Evolutionary conservation across 2,797 vertebrate genomes (phyloP), one percentile per base, ranked within the genome.

Genomic region (Prunella strophiata): DNA sequence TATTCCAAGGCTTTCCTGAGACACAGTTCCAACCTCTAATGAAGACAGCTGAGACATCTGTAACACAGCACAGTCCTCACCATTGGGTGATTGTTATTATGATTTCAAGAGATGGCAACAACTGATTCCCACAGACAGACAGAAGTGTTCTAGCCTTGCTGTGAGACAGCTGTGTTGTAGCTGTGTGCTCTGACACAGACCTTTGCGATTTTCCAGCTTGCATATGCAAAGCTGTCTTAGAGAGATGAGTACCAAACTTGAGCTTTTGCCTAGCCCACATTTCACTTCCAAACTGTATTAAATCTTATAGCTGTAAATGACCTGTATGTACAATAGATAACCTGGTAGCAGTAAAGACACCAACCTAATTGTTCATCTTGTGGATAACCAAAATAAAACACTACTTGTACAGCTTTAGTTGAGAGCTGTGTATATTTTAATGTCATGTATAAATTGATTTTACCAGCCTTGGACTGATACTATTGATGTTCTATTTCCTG

Each of bases 31-130:
- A 78, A 5, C 9, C 29, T 76, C 51, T 91, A 72, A 85, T 43
- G 59, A 80, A 91, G 91, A 78, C 68, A 83, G 50, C 61, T 77
- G 91, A 91, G 92, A 73, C 92, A 89, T 89, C 87, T 91, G 82
- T 83, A 91, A n/a, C 78, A 88, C 82, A 80, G 68, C 36, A 38
- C 9, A 83, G n/a, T 62, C 65, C 58, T 91, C 45, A n/a, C 58
- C 51, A 62, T 4, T 76, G 62, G 81, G 62, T 68, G 89, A 70
- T 48, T 80, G 29, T 47, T 92, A 68, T 93, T 92, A 89, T 22
- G 50, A 65, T 72, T 95, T 91, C 77, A 34, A 74, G 73, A 88
- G 43, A 82, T 30, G 54, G 51, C 59, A 85, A 74, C 80, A 91
- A 91, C 48, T n/a, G 48, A 67, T 73, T 74, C 50, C 18, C 42